Percentiles rank a stretch among this genome's conserved stretches.
phyloP scores from a whole-genome alignment of 2,888 invertebrate genomes.

The Eristalinus aeneus region DNA sequence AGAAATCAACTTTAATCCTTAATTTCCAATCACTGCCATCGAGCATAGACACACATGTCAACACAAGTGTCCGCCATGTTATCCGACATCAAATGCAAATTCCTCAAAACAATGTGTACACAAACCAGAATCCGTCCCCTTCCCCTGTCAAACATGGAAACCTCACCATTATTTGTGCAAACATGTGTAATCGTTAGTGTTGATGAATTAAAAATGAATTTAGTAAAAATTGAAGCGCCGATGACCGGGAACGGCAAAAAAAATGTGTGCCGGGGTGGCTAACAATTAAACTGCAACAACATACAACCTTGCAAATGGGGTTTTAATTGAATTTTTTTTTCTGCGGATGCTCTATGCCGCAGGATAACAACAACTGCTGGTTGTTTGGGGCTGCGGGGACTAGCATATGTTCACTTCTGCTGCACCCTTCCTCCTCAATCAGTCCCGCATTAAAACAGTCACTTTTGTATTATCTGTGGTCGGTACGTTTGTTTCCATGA shows the following conservation, averaged over 20 bases:
- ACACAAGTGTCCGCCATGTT: neutral
- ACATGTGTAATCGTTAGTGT: slow-evolving; percentile 39
- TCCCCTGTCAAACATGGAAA: neutral
- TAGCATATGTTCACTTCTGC: slow-evolving; percentile 31
- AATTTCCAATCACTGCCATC: neutral
- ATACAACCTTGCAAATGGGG: slow-evolving; percentile 10
- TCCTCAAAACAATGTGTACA: neutral
- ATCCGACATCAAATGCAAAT: neutral
- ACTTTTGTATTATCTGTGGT: slow-evolving; percentile 40
- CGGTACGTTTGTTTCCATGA: slow-evolving; percentile 17
- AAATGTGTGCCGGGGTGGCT: neutral
- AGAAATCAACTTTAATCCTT: neutral
- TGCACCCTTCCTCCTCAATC: neutral
- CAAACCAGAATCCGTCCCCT: neutral
- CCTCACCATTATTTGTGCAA: neutral
- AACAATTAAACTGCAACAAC: neutral
- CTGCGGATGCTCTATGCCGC: neutral
- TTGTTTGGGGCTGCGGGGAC: neutral
- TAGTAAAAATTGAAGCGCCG: slow-evolving; percentile 8
- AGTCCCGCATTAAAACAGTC: neutral
- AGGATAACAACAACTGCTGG: slow-evolving; percentile 31
- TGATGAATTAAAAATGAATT: slow-evolving; percentile 48
- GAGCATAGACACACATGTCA: neutral
- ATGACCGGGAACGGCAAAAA: neutral
- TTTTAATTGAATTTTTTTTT: slow-evolving; percentile 36